A percentile compares a stretch with the other conserved stretches of the same genome.
Conservation (phyloP, 53 echinoderm and acorn worm species). For the Zoroaster sp. region DNA sequence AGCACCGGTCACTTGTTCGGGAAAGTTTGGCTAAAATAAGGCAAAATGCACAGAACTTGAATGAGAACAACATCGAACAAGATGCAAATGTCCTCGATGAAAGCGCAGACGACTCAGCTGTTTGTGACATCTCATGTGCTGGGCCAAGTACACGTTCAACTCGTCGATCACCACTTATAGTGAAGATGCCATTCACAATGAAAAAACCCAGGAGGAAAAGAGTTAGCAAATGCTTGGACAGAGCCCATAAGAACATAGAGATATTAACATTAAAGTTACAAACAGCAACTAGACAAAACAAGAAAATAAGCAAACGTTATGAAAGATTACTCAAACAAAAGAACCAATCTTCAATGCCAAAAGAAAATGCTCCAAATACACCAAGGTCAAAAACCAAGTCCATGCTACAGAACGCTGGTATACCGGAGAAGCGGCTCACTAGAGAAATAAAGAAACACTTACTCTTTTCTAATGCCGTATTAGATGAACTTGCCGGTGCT, state of each 20-base stretch:
- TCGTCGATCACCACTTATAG: conserved; percentile 1
- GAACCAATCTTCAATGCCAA: conserved; percentile 24
- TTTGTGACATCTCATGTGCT: conserved; percentile 21
- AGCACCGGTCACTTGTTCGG: conserved; percentile 38
- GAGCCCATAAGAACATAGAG: conserved; percentile 44
- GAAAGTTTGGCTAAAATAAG: conserved; percentile 15
- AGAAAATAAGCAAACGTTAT: conserved; percentile 26
- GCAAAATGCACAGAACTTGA: background rate
- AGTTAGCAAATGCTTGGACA: conserved; percentile 40
- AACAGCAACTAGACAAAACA: conserved; percentile 33
- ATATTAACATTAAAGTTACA: conserved; percentile 38
- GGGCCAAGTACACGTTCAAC: conserved; percentile 4
- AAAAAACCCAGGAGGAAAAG: conserved; percentile 7
- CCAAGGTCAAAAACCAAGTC: conserved; percentile 25
- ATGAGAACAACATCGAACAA: too few relatives aligned
- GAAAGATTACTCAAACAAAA: conserved; percentile 1
- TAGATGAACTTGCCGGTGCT: conserved; percentile 14
- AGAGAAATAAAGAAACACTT: conserved; percentile 32
- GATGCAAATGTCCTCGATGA: background rate
- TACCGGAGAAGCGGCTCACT: conserved; percentile 15
- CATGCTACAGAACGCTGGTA: conserved; percentile 24
- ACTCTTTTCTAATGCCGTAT: conserved; percentile 35
- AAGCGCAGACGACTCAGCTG: conserved; percentile 12
- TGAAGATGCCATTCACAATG: conserved; percentile 37
- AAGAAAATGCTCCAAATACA: conserved; percentile 1